Evolutionary conservation across 2,113 vertebrate genomes (phyloP), one percentile per base, ranked within the genome.

Genomic region (Numida meleagris): DNA sequence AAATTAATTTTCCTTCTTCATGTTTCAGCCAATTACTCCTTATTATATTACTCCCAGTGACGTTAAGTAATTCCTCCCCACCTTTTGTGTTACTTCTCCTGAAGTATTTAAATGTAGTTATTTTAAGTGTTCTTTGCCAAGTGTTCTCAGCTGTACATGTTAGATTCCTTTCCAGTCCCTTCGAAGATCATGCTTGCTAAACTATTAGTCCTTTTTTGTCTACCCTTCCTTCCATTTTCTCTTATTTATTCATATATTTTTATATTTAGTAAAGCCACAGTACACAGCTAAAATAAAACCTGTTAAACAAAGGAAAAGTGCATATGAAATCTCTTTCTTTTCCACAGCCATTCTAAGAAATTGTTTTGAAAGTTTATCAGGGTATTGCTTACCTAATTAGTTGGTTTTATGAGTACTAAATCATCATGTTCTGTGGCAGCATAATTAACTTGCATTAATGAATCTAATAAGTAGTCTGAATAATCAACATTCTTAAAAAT

Each of bases 401-500:
- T 70, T 67, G 77, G 40, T 87, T 84, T 72, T 81, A 62, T 2
- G 65, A 85, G 77, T 83, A 86, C 14, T 75, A 71, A 91, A 94
- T 66, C 31, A 91, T 55, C 43, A 31, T 94, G 86, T 82, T 79
- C 23, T 79, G 34, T 61, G 68, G 89, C 57, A 93, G 82, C 24
- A 61, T 65, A 82, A 96, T 95, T 95, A 96, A 85, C 40, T 93
- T 91, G 82, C 21, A 75, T 72, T 93, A 93, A 96, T 81, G 46
- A 72, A 53, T 50, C 31, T 92, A 88, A 78, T 84, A 91, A 61
- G 36, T 86, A 86, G 62, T 63, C 70, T 72, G 94, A 94, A 82
- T 36, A 96, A 94, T 61, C 25, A 89, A 87, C 51, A 10, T 91
- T 82, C 83, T 73, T 92, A 48, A 84, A 94, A 91, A 58, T 86